phyloP scores from a whole-genome alignment of 1,140 invertebrate genomes.

The Hyposmocoma kahamanoa region DNA sequence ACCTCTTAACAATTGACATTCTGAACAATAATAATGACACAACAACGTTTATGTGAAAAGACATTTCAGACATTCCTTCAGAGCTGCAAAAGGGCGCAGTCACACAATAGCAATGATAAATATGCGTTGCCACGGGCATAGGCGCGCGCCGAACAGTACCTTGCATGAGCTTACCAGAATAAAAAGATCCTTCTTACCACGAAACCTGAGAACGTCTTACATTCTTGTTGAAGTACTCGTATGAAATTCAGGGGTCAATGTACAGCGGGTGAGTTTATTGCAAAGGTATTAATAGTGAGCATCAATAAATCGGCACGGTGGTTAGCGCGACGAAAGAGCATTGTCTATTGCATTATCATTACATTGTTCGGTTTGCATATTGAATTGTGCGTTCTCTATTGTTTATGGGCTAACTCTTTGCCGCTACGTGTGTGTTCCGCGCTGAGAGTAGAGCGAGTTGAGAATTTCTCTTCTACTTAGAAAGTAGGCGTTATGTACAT shows the following conservation, averaged over 20 bases:
- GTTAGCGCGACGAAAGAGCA: constrained; percentile 63
- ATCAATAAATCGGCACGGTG: constrained; percentile 66
- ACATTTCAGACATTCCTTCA: constrained; percentile 31
- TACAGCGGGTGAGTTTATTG: constrained; percentile 43
- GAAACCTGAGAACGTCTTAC: constrained; percentile 11
- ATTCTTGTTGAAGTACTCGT: constrained; percentile 11
- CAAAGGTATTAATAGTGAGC: constrained; percentile 57
- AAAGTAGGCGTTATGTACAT: too few relatives aligned
- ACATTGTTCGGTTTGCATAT: constrained; percentile 65
- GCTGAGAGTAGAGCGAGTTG: constrained; percentile 1
- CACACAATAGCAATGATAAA: constrained; percentile 59
- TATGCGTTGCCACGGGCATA: constrained; percentile 45
- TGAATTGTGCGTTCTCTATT: constrained; percentile 64
- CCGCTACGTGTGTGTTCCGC: constrained; percentile 46
- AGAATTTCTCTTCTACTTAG: too few relatives aligned
- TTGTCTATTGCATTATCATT: constrained; percentile 59
- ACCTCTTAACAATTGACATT: constrained; percentile 29
- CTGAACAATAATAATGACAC: constrained; percentile 21
- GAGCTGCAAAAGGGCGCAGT: constrained; percentile 38
- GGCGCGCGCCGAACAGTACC: constrained; percentile 27
- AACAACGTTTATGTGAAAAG: constrained; percentile 26
- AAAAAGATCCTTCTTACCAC: constrained; percentile 25
- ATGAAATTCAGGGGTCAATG: constrained; percentile 28
- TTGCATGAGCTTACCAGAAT: constrained; percentile 25
- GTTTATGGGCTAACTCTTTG: constrained; percentile 39